Evolutionary conservation across 2,888 invertebrate species (phyloP), one percentile per base, ranked within the genome.

Genomic region (Hydraecia micacea): DNA sequence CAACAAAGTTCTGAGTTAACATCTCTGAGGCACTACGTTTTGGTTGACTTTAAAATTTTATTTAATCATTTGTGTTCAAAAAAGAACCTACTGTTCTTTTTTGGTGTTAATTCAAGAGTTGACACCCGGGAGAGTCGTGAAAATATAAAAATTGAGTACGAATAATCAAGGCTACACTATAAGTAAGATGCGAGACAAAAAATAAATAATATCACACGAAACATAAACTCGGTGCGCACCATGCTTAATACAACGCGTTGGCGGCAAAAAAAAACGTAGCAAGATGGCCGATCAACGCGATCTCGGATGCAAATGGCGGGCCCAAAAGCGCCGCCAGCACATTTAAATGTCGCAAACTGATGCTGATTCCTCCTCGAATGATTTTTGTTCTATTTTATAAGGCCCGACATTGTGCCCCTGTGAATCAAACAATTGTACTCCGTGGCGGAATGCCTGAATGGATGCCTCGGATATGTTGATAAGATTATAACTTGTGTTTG

Each of bases 281-380:
- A 95, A 94, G 91, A 95, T 93, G 95, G 93, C 93, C 91, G 95
- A 93, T 94, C 95, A 93, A 93, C 95, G 95, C 95, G 95, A 95
- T 94, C 94, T 93, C 92, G 90, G 92, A 96, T 96, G 96, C 96
- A 96, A 96, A 96, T 96, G 94, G 93, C 92, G 91, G 91, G 85
- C 88, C 92, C 93, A 95, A 96, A 96, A 94, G 95, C 92, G 92
- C 95, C 96, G 96, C 95, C 95, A 90, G 91, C 94, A 92, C 95
- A 95, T 96, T 96, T 95, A 95, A 95, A 95, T 95, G 96, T 96
- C 95, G 93, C 93, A 88, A 92, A 92, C 90, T 93, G 95, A 93
- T 91, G 92, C 90, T 91, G 92, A 92, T 90, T 89, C 83, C 90
- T 85, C 83, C 89, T 81, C 91, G 90, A 89, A 90, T 91, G 91